phyloP scores from a whole-genome alignment of 2,797 vertebrate species.

The Anas capensis region DNA sequence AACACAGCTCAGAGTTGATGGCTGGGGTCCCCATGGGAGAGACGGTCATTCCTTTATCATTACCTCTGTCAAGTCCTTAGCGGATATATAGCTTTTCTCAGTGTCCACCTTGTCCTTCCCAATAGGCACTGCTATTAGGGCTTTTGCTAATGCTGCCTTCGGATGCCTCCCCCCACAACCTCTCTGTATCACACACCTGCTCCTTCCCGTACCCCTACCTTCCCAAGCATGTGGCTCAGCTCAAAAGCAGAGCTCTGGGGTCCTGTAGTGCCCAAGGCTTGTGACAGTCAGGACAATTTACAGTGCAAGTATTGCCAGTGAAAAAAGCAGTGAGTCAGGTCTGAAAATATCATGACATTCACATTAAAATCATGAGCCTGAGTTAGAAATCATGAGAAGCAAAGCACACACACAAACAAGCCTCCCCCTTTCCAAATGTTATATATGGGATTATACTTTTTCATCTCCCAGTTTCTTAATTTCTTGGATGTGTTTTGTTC shows the following conservation, averaged over 20 bases:
- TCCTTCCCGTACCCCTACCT: not conserved
- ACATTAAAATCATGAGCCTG: not conserved
- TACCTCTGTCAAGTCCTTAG: not conserved
- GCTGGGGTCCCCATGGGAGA: not conserved
- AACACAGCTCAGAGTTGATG: not conserved
- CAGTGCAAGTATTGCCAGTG: not conserved
- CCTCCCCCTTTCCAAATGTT: slow-evolving; percentile 3
- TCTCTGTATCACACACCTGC: fast-evolving
- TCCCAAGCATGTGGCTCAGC: not conserved
- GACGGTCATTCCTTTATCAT: not conserved
- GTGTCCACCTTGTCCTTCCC: not conserved
- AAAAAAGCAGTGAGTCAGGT: not conserved
- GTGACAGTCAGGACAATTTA: not conserved
- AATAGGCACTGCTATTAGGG: not conserved
- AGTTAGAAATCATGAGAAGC: slow-evolving; percentile 21
- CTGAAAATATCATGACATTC: slow-evolving; percentile 14
- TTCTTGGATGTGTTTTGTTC: not conserved
- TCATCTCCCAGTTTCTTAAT: not conserved
- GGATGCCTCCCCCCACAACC: not conserved
- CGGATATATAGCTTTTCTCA: fast-evolving
- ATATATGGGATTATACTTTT: not conserved
- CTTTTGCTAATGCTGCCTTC: not conserved
- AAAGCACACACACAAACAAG: not conserved
- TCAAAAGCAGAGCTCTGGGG: not conserved
- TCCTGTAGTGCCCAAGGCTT: not conserved